A percentile compares a stretch with the other conserved stretches of the same genome.
Evolutionary conservation across 2,113 vertebrate genomes (phyloP).

Genomic region (Shinisaurus crocodilurus): DNA sequence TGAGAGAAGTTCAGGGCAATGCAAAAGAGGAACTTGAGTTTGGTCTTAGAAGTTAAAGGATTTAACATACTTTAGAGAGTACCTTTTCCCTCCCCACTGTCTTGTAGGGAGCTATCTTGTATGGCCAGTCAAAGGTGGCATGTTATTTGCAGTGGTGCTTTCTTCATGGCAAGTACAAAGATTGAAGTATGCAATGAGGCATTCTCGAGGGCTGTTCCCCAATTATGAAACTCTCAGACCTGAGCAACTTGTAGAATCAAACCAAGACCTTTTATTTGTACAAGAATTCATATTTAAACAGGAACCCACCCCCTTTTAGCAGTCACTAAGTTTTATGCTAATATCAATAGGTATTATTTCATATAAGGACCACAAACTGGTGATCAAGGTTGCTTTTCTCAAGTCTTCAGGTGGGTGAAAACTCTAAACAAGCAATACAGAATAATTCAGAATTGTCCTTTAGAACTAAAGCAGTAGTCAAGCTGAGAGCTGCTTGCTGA

Average conservation of each 20-base stretch:
- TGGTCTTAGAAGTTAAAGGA: not conserved
- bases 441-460: not conserved
- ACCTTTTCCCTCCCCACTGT: not conserved
- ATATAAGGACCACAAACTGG: not conserved
- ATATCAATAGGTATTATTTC: too few relatives aligned
- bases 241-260: not conserved
- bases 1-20: conserved; percentile 29
- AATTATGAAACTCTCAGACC: not conserved
- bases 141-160: not conserved
- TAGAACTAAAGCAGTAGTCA: not conserved
- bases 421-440: not conserved
- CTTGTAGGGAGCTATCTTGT: not conserved
- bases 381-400: not conserved
- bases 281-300: not conserved
- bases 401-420: not conserved
- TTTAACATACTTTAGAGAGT: not conserved
- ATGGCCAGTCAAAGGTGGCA: not conserved
- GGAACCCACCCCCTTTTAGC: not conserved
- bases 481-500: not conserved
- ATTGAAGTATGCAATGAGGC: not conserved
- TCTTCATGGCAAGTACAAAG: not conserved
- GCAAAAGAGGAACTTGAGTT: conserved; percentile 14
- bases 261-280: too few relatives aligned
- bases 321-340: not conserved
- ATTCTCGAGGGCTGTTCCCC: not conserved